A percentile compares a stretch with the other conserved stretches of the same genome.
Conservation (phyloP, 2,888 invertebrate species). For the Plebejus argus region DNA sequence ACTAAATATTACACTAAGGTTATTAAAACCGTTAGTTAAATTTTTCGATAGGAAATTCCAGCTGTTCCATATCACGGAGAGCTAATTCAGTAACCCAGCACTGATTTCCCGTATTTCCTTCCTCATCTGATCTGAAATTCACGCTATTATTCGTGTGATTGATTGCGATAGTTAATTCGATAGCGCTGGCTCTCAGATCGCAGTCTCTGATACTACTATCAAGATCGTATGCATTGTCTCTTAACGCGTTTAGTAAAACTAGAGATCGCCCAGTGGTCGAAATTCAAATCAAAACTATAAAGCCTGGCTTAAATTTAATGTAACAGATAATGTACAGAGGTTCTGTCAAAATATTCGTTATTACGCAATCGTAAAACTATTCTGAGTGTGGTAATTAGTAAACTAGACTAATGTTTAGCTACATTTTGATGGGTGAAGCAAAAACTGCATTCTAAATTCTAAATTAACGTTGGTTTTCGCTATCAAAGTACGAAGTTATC, state of each 20-base stretch:
- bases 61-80: not conserved
- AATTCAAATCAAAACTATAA: too few relatives aligned
- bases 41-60: not conserved
- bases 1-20: too few relatives aligned
- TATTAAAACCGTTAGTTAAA: not conserved
- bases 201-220: not conserved
- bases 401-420: not conserved
- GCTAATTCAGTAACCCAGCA: not conserved
- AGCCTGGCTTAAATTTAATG: too few relatives aligned
- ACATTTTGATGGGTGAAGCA: not conserved
- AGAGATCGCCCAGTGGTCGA: too few relatives aligned
- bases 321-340: too few relatives aligned
- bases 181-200: not conserved
- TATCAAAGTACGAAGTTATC: not conserved
- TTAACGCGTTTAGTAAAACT: not conserved
- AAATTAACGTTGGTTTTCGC: not conserved
- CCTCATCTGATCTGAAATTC: constrained; percentile 5
- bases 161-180: constrained; percentile 9
- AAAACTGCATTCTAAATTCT: not conserved
- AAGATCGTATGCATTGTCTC: not conserved
- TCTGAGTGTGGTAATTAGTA: not conserved
- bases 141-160: constrained; percentile 8
- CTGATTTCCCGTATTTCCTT: constrained; percentile 12
- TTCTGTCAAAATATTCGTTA: too few relatives aligned
- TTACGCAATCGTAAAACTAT: too few relatives aligned